Evolutionary conservation across 2,113 vertebrate species (phyloP).

Genomic region (Rhegmatorhina hoffmannsi): DNA sequence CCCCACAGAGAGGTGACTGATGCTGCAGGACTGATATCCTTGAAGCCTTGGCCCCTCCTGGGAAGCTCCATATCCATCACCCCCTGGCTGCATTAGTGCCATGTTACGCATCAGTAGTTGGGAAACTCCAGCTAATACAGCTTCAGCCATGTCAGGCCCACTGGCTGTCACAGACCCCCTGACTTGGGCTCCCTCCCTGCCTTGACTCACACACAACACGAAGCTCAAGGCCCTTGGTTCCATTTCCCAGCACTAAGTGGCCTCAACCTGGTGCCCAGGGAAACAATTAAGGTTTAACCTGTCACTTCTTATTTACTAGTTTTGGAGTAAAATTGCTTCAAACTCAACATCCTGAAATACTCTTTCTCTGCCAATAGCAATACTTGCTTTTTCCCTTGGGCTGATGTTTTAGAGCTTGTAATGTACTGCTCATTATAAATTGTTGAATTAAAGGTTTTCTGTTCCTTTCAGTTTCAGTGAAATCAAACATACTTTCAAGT

Average conservation of each 20-base stretch:
- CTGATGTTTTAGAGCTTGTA: background rate
- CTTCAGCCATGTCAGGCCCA: background rate
- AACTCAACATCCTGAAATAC: background rate
- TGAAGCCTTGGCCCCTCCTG: background rate
- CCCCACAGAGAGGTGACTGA: background rate
- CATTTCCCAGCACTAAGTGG: background rate
- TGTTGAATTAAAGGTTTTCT: background rate
- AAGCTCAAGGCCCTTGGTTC: background rate
- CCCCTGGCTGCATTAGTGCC: background rate
- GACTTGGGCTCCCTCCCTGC: fast-evolving
- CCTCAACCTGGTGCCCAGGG: background rate
- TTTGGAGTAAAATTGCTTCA: background rate
- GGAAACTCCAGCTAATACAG: background rate
- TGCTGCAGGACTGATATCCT: background rate
- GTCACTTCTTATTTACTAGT: slow-evolving; percentile 12
- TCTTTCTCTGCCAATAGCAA: background rate
- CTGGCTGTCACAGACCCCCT: background rate
- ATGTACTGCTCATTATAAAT: background rate
- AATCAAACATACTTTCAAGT: background rate
- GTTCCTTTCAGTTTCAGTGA: background rate
- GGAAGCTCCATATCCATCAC: background rate
- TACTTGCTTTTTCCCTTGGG: background rate
- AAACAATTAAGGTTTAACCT: slow-evolving; percentile 12
- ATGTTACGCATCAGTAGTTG: fast-evolving
- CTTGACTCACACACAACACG: background rate